Percentiles rank a stretch among this genome's conserved stretches.
Evolutionary conservation across 2,797 vertebrate species (phyloP).

Genomic region (Limosa lapponica): DNA sequence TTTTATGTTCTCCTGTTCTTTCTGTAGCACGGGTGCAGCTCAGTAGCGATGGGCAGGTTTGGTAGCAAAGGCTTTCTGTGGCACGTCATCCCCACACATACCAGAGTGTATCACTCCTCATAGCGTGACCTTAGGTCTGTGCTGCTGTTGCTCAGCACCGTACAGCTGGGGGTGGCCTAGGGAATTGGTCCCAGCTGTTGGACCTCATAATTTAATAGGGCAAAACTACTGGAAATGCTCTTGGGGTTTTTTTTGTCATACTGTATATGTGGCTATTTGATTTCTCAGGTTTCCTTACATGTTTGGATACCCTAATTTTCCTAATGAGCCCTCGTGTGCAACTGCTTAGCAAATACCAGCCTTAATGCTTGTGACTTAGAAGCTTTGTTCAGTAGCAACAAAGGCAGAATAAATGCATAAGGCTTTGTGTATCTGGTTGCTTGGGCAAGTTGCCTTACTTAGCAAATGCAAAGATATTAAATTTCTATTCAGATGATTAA

Average conservation of each 20-base stretch:
- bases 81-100: not conserved
- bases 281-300: constrained; percentile 39
- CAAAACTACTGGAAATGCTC: not conserved
- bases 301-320: constrained; percentile 65
- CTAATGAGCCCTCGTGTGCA: constrained; percentile 53
- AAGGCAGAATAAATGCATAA: constrained; percentile 74
- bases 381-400: constrained; percentile 68
- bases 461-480: constrained; percentile 81
- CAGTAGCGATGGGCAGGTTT: not conserved
- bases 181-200: not conserved
- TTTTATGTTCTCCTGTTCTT: not conserved
- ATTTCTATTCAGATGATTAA: constrained; percentile 83
- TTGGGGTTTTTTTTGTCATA: not conserved
- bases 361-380: constrained; percentile 72
- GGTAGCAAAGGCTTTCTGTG: not conserved
- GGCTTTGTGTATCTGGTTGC: constrained; percentile 77
- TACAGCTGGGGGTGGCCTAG: not conserved
- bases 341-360: constrained; percentile 56
- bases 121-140: rapidly evolving
- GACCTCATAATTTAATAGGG: not conserved
- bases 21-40: not conserved
- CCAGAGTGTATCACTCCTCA: not conserved
- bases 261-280: constrained; percentile 9
- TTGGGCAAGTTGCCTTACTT: constrained; percentile 71
- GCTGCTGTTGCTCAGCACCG: not conserved